These are phyloP conservation scores for Drosophila micromelanica DNA, from an alignment of 1,140 invertebrate genomes.

Conservation along the genomic window DNA sequence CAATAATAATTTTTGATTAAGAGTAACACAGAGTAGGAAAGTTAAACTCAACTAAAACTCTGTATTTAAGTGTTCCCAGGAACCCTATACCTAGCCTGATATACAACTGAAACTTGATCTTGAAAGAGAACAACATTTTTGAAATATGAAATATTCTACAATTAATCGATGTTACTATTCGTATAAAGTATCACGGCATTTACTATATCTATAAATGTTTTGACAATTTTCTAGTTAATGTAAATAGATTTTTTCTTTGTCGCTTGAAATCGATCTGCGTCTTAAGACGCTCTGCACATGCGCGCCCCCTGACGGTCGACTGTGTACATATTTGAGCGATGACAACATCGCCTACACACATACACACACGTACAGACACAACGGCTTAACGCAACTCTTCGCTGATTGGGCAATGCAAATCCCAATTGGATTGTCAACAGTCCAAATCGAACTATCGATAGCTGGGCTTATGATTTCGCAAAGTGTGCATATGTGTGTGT, in stretches of 20 bases:
- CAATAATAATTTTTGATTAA: too few relatives aligned
- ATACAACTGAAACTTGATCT: too few relatives aligned
- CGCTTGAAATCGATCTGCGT: conserved; percentile 10
- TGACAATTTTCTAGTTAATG: neutral
- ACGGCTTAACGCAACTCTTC: conserved; percentile 41
- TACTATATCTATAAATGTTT: neutral
- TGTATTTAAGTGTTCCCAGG: too few relatives aligned
- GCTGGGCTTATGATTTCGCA: conserved; percentile 31
- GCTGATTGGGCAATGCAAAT: conserved; percentile 38
- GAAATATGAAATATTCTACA: too few relatives aligned
- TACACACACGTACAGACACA: conserved; percentile 24
- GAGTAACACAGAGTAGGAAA: too few relatives aligned
- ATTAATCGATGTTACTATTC: too few relatives aligned
- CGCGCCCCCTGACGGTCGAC: conserved; percentile 18
- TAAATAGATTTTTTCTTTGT: conserved; percentile 3
- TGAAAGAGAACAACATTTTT: too few relatives aligned
- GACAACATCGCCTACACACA: conserved; percentile 66
- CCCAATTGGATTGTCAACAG: conserved; percentile 50
- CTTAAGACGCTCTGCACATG: conserved; percentile 31
- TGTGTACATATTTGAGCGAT: conserved; percentile 60
- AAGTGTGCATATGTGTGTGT: conserved; percentile 1
- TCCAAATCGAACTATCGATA: conserved; percentile 44
- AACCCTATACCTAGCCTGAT: too few relatives aligned
- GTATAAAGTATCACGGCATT: too few relatives aligned
- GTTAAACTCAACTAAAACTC: too few relatives aligned